Evolutionary conservation across 2,797 vertebrate genomes (phyloP).

Genomic region (Cossypha heuglini): DNA sequence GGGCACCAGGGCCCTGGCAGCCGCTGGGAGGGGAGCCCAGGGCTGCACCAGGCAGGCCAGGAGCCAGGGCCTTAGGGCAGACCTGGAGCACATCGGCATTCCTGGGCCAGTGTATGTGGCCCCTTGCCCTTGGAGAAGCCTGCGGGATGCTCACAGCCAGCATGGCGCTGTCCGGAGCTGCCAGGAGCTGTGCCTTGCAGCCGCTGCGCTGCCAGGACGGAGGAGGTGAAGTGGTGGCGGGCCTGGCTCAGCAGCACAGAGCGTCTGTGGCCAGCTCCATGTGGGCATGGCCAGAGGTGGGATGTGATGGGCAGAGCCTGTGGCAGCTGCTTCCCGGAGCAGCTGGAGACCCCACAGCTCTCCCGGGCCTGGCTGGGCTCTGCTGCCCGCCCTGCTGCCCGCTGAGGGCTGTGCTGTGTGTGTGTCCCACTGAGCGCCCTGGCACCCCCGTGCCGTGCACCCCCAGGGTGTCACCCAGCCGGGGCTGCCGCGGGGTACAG

Average conservation of each 20-base stretch:
- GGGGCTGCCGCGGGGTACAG: not conserved
- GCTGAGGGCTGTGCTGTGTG: not conserved
- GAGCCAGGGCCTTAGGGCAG: not conserved
- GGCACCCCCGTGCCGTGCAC: not conserved
- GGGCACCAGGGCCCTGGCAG: not conserved
- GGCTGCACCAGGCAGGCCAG: not conserved
- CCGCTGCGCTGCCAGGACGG: rapidly evolving
- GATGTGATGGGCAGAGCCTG: not conserved
- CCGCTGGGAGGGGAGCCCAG: not conserved
- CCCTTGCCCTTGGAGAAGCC: not conserved
- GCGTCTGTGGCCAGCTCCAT: not conserved
- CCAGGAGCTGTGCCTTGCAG: not conserved
- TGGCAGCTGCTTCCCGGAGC: not conserved
- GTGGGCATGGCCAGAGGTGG: not conserved
- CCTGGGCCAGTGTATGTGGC: rapidly evolving
- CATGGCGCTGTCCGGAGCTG: rapidly evolving
- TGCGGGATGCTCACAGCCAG: not conserved
- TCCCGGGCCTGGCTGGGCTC: not conserved
- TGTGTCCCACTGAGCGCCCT: not conserved
- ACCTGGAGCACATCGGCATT: not conserved
- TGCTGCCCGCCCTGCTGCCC: not conserved
- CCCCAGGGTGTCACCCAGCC: not conserved
- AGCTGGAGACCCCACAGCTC: not conserved
- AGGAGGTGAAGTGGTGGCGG: not conserved
- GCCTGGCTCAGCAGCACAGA: not conserved